Evolutionary conservation across 2,797 vertebrate genomes (phyloP).

Genomic region (Mico argentatus): DNA sequence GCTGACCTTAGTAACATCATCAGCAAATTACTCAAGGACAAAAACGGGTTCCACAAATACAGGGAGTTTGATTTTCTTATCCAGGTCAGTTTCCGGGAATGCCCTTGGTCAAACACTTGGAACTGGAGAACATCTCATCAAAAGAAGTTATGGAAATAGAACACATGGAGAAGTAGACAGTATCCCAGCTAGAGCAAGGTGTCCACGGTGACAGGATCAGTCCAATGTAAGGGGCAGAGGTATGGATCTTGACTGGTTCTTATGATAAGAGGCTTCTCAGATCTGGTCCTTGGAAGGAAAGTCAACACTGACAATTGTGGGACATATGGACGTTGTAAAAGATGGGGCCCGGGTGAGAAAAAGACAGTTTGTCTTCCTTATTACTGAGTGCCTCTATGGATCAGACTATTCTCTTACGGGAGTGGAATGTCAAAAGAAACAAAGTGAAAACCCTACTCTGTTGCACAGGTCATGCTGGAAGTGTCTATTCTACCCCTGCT

Average conservation of each 20-base stretch:
- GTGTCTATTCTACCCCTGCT: conserved; percentile 92
- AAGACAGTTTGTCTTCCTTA: conserved; percentile 87
- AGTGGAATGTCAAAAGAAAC: conserved; percentile 95
- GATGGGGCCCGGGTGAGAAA: conserved; percentile 96
- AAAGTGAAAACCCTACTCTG: conserved; percentile 94
- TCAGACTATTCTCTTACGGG: conserved; percentile 95
- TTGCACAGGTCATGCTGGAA: conserved; percentile 94
- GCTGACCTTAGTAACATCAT: conserved; percentile 94
- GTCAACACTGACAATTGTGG: conserved; percentile 90
- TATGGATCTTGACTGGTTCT: conserved; percentile 97
- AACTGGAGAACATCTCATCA: conserved; percentile 93
- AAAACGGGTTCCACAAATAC: conserved; percentile 91
- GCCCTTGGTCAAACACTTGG: conserved; percentile 92
- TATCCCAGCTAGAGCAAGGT: conserved; percentile 97
- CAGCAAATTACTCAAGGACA: conserved; percentile 93
- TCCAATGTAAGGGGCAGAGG: conserved; percentile 90
- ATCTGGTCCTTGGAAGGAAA: conserved; percentile 97
- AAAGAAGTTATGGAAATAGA: conserved; percentile 98
- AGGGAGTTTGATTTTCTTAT: conserved; percentile 99
- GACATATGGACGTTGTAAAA: conserved; percentile 96
- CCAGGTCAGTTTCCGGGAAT: conserved; percentile 93
- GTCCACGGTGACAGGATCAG: conserved; percentile 98
- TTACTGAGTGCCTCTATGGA: conserved; percentile 96
- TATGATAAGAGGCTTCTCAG: conserved; percentile 95
- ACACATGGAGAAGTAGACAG: conserved; percentile 94